Evolutionary conservation across 2,797 vertebrate species (phyloP).

Genomic region (Dallia pectoralis): DNA sequence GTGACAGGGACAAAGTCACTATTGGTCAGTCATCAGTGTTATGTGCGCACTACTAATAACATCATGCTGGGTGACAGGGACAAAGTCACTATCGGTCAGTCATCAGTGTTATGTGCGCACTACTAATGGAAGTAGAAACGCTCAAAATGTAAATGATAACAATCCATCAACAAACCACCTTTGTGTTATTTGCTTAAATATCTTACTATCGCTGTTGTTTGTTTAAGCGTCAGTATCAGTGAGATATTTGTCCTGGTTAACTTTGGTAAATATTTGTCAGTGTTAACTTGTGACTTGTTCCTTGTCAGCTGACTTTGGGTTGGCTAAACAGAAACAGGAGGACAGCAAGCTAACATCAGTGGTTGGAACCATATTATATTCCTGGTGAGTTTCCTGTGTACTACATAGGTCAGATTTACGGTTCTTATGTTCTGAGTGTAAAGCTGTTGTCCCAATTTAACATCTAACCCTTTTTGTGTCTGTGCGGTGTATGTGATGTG

Average conservation of each 20-base stretch:
- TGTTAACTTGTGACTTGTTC: slow-evolving; percentile 2
- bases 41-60: slow-evolving; percentile 70
- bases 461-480: background rate
- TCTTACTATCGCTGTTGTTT: background rate
- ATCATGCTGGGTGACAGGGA: no score
- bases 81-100: no score
- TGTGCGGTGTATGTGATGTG: background rate
- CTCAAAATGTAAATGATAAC: background rate
- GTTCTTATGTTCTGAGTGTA: background rate
- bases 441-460: background rate
- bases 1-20: slow-evolving; percentile 86
- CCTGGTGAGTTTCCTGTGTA: slow-evolving; percentile 73
- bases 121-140: background rate
- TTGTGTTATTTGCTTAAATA: background rate
- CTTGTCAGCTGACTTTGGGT: slow-evolving; percentile 85
- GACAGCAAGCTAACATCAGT: slow-evolving; percentile 86
- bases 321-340: slow-evolving; percentile 92
- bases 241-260: background rate
- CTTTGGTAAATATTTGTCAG: background rate
- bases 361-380: slow-evolving; percentile 90
- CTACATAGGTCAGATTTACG: background rate
- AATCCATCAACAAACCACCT: background rate
- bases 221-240: background rate
- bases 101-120: background rate
- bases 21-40: slow-evolving; percentile 76